A percentile compares a stretch with the other conserved stretches of the same genome.
These are phyloP conservation scores for Psilopsiagon aurifrons DNA, from an alignment of 2,113 vertebrate genomes.

Conservation along the genomic window DNA sequence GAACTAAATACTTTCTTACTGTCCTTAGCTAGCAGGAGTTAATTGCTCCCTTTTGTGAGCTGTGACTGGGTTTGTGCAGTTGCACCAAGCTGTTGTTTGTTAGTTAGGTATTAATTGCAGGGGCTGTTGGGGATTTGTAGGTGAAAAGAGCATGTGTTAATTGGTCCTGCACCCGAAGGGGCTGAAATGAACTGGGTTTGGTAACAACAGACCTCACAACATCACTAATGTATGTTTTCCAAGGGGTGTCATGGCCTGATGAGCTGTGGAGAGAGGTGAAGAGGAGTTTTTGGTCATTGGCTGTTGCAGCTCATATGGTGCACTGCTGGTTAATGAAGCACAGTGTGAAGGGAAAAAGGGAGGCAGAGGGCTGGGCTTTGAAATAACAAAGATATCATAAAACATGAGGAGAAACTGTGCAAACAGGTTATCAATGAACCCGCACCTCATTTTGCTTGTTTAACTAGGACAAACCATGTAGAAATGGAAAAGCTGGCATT, in stretches of 20 bases:
- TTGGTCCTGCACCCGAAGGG: neutral
- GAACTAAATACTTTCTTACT: conserved; percentile 47
- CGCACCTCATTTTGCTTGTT: neutral
- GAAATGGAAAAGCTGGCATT: neutral
- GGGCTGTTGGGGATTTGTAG: conserved; percentile 42
- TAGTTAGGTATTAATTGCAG: conserved; percentile 76
- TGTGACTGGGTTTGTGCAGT: conserved; percentile 42
- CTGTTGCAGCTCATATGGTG: neutral
- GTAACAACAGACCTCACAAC: neutral
- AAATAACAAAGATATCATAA: neutral
- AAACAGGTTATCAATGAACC: neutral
- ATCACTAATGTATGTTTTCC: neutral
- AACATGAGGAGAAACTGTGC: neutral
- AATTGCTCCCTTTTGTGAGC: conserved; percentile 70
- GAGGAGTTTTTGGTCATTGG: conserved; percentile 55
- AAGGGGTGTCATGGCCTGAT: neutral
- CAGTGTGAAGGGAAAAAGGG: neutral
- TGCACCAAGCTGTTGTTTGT: conserved; percentile 75
- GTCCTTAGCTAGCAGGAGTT: conserved; percentile 44
- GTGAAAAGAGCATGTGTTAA: conserved; percentile 29
- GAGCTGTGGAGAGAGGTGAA: conserved; percentile 5
- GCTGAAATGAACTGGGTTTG: neutral
- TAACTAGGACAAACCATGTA: neutral
- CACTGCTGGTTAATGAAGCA: neutral
- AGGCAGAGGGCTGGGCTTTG: neutral